phyloP scores from a whole-genome alignment of 1,140 invertebrate genomes.

The Drosophila kanapiae region DNA sequence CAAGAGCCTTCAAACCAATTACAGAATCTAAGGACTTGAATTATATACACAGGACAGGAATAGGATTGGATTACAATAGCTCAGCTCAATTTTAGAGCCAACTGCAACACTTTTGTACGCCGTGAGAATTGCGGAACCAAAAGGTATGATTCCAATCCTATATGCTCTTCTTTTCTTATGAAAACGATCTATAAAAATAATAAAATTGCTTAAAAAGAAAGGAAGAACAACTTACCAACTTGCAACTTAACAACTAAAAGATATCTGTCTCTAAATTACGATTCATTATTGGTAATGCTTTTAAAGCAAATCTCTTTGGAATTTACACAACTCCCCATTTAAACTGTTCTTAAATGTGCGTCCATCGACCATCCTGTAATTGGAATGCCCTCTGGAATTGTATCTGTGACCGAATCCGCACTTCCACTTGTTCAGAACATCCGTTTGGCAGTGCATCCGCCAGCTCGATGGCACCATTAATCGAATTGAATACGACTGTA shows the following conservation, averaged over 20 bases:
- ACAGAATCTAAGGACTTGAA: conserved; percentile 8
- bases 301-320: not conserved
- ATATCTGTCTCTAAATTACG: not conserved
- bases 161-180: too few relatives aligned
- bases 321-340: not conserved
- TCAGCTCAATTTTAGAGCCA: conserved; percentile 28
- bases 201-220: not conserved
- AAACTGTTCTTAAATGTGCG: not conserved
- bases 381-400: not conserved
- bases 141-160: conserved; percentile 49
- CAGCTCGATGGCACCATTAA: conserved; percentile 37
- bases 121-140: conserved; percentile 83
- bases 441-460: conserved; percentile 33
- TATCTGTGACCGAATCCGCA: conserved; percentile 27
- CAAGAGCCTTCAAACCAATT: conserved; percentile 5
- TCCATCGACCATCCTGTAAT: conserved; percentile 2
- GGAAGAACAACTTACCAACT: not conserved
- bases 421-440: conserved; percentile 15
- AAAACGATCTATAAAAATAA: not conserved
- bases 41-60: not conserved
- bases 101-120: conserved; percentile 65
- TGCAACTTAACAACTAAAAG: not conserved
- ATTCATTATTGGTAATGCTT: not conserved
- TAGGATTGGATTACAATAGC: conserved; percentile 5
- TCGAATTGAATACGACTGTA: conserved; percentile 35